A percentile compares a stretch with the other conserved stretches of the same genome.
These are phyloP conservation scores for Danionella cerebrum DNA, from an alignment of 2,113 vertebrate genomes.

Conservation along the genomic window DNA sequence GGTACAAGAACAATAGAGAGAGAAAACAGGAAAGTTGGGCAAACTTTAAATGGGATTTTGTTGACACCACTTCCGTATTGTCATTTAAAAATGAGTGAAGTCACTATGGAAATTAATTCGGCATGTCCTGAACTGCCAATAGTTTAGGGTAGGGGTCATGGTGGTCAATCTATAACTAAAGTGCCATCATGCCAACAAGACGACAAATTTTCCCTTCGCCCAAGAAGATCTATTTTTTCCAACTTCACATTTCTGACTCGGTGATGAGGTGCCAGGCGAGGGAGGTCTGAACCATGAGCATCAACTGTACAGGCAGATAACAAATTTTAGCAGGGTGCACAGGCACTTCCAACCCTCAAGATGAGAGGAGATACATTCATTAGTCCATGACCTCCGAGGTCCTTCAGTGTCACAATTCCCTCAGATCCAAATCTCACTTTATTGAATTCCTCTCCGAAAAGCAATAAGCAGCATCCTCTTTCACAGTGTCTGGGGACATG, in stretches of 20 bases:
- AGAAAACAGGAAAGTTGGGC: too few species aligned
- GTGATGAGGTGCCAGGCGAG: conserved; percentile 1
- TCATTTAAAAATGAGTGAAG: too few species aligned
- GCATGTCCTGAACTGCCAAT: too few species aligned
- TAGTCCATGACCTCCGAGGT: conserved; percentile 22
- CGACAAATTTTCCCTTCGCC: too few species aligned
- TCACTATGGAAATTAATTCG: too few species aligned
- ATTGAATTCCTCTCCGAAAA: conserved; percentile 27
- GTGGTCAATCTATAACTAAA: too few species aligned
- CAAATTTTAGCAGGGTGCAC: conserved; percentile 12
- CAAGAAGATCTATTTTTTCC: neutral
- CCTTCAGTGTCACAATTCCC: conserved; percentile 21
- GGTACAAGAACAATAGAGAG: too few species aligned
- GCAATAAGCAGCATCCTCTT: conserved; percentile 17
- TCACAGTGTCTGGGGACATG: conserved; percentile 2
- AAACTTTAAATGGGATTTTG: too few species aligned
- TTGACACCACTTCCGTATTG: too few species aligned
- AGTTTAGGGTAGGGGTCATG: too few species aligned
- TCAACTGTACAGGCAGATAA: conserved; percentile 14
- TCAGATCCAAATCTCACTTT: conserved; percentile 29
- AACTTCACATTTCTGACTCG: neutral
- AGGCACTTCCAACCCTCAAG: conserved; percentile 18
- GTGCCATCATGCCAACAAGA: too few species aligned
- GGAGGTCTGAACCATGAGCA: conserved; percentile 1
- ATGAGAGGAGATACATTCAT: conserved; percentile 31